These are phyloP conservation scores for Epinephelus cyanopodus DNA, from an alignment of 2,113 vertebrate species.

Conservation along the genomic window DNA sequence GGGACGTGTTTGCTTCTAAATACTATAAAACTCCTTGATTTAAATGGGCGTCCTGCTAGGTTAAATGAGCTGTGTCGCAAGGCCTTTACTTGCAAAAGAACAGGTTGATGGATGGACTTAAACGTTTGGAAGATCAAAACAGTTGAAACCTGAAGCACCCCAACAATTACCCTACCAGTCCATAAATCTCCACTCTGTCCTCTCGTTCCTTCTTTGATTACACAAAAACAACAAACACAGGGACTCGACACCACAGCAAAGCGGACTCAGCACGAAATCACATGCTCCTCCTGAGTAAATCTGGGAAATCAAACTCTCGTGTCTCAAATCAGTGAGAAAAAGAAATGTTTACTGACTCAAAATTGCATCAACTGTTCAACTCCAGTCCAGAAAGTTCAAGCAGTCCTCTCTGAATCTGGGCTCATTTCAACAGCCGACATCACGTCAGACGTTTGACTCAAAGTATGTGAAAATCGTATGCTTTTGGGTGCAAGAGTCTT, in stretches of 20 bases:
- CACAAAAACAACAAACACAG: slow-evolving; percentile 54
- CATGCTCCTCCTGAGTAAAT: slow-evolving; percentile 35
- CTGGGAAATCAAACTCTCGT: slow-evolving; percentile 29
- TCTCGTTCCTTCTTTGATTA: slow-evolving; percentile 9
- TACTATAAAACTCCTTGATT: too few species aligned
- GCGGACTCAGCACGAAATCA: slow-evolving; percentile 31
- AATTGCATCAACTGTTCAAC: slow-evolving; percentile 20
- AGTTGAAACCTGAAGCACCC: slow-evolving; percentile 48
- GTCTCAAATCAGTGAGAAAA: slow-evolving; percentile 36
- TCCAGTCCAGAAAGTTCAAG: slow-evolving; percentile 24
- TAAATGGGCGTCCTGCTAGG: too few species aligned
- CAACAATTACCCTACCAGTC: neutral
- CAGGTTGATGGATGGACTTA: slow-evolving; percentile 30
- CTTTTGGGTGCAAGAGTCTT: neutral
- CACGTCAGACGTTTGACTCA: neutral
- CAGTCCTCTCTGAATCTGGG: neutral
- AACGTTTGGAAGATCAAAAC: slow-evolving; percentile 56
- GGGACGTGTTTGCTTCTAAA: too few species aligned
- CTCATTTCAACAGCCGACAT: neutral
- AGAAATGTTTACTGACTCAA: slow-evolving; percentile 33
- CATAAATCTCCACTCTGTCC: slow-evolving; percentile 31
- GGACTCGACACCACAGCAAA: slow-evolving; percentile 26
- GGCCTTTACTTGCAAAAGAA: neutral
- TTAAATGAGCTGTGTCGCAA: slow-evolving; percentile 25
- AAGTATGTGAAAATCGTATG: neutral